phyloP scores from a whole-genome alignment of 1,140 invertebrate genomes.

The Dinoponera quadriceps region DNA sequence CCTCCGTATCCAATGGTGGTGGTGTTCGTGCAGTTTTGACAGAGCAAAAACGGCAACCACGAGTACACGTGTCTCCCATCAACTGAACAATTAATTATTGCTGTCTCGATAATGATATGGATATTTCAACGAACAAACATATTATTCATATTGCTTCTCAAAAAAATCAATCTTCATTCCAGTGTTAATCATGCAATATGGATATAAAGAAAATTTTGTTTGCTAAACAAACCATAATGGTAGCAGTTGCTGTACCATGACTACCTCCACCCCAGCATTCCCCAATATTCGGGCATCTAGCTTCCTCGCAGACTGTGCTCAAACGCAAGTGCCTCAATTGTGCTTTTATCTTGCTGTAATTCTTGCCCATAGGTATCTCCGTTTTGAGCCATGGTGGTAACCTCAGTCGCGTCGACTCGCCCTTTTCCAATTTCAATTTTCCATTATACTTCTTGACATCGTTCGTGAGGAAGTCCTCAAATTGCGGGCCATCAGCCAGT shows the following conservation, averaged over 20 bases:
- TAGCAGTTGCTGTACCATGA: conserved; percentile 94
- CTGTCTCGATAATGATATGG: not conserved
- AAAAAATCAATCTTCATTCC: too few relatives aligned
- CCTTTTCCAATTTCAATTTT: conserved; percentile 94
- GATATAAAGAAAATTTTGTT: too few relatives aligned
- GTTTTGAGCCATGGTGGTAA: conserved; percentile 99
- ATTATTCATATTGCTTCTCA: too few relatives aligned
- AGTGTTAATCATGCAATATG: too few relatives aligned
- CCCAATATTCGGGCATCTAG: conserved; percentile 99
- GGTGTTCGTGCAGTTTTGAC: conserved; percentile 98
- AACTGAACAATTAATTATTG: conserved; percentile 86
- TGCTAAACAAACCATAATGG: conserved; percentile 91
- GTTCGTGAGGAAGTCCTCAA: conserved; percentile 80
- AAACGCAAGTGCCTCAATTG: conserved; percentile 95
- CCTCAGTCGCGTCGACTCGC: conserved; percentile 92
- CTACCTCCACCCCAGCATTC: conserved; percentile 99
- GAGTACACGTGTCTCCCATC: conserved; percentile 96
- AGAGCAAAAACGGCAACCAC: conserved; percentile 98
- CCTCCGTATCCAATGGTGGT: conserved; percentile 94
- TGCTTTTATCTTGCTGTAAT: conserved; percentile 94
- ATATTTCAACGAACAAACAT: not conserved
- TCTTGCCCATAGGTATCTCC: conserved; percentile 95
- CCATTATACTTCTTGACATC: conserved; percentile 88
- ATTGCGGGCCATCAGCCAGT: conserved; percentile 79
- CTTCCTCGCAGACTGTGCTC: conserved; percentile 99